These are phyloP conservation scores for Sus cebifrons DNA, from an alignment of 2,797 vertebrate species.

Conservation along the genomic window DNA sequence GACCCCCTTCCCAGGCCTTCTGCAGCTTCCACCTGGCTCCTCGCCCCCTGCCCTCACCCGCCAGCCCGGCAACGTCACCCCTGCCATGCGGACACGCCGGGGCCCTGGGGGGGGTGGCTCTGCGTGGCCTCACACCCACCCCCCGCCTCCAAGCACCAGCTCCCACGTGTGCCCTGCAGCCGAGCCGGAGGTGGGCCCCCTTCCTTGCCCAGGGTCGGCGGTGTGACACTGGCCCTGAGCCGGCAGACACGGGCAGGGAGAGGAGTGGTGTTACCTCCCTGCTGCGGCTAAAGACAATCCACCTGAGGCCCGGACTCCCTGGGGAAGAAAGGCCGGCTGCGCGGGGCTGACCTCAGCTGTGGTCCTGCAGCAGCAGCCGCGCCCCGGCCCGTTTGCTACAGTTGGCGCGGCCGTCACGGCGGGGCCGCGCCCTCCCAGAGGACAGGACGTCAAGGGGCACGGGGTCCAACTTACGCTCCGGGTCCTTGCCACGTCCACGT, in stretches of 20 bases:
- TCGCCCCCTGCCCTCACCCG: no score
- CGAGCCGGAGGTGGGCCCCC: background rate
- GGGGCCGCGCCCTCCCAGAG: accelerated
- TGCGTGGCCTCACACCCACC: background rate
- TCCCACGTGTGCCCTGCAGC: background rate
- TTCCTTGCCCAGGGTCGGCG: background rate
- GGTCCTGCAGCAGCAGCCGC: accelerated
- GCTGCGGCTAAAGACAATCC: accelerated
- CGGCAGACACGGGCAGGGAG: accelerated
- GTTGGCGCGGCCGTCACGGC: accelerated
- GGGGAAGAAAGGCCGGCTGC: accelerated
- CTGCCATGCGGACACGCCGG: accelerated
- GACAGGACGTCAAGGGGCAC: background rate
- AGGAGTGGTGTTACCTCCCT: background rate
- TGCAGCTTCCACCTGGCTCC: background rate
- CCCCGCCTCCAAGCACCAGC: background rate
- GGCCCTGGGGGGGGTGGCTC: background rate
- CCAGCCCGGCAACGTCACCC: background rate
- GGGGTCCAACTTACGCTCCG: conserved; percentile 95
- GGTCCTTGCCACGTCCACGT: conserved; percentile 99
- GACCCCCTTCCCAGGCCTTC: background rate
- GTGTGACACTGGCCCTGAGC: accelerated
- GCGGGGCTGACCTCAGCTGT: accelerated
- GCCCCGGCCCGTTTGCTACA: background rate
- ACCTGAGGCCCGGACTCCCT: accelerated